Percentiles rank a stretch among this genome's conserved stretches.
These are phyloP conservation scores for Hyppa rectilinea DNA, from an alignment of 2,888 invertebrate genomes.

Conservation along the genomic window DNA sequence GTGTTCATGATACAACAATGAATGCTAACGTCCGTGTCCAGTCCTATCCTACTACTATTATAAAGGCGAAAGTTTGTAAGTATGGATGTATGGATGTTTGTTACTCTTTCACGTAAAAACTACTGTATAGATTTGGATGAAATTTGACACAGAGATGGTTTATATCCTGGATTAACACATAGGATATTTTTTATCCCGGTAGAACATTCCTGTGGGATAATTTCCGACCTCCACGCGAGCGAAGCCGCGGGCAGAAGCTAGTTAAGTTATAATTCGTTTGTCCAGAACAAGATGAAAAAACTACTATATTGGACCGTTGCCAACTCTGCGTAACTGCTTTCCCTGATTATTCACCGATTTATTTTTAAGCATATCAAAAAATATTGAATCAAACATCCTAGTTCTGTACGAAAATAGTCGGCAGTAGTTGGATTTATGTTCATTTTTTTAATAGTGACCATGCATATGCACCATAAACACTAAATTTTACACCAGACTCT, in stretches of 20 bases:
- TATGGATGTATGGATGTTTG: too few species aligned
- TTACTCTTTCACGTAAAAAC: too few species aligned
- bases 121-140: too few species aligned
- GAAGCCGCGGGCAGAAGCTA: too few species aligned
- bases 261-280: slow-evolving; percentile 61
- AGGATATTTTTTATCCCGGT: too few species aligned
- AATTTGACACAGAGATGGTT: too few species aligned
- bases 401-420: slow-evolving; percentile 28
- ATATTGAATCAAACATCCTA: slow-evolving; percentile 25
- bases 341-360: slow-evolving; percentile 75
- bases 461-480: too few species aligned
- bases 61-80: too few species aligned
- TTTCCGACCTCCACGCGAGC: too few species aligned
- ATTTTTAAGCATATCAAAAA: slow-evolving; percentile 68
- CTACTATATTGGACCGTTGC: slow-evolving; percentile 72
- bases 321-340: slow-evolving; percentile 71
- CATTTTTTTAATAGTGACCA: background rate
- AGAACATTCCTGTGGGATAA: too few species aligned
- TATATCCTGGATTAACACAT: too few species aligned
- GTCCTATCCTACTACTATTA: too few species aligned
- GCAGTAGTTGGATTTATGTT: slow-evolving; percentile 8
- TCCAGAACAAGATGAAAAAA: slow-evolving; percentile 64
- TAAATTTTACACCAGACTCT: background rate
- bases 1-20: slow-evolving; percentile 33
- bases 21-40: slow-evolving; percentile 41